phyloP scores from a whole-genome alignment of 1,140 invertebrate genomes.

The Drosophila bocqueti region DNA sequence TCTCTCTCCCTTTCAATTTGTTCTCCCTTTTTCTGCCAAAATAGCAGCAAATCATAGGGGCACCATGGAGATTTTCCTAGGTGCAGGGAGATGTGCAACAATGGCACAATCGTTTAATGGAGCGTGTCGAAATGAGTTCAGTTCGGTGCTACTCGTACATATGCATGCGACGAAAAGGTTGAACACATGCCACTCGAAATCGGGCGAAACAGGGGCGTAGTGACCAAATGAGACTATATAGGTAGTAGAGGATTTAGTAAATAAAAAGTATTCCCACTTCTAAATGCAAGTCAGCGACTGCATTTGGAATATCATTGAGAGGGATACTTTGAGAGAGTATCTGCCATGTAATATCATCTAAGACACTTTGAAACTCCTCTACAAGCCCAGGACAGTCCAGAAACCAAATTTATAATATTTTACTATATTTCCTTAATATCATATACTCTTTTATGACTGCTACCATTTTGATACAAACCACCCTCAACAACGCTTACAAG shows the following conservation, averaged over 20 bases:
- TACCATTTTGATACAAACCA: slow-evolving; percentile 15
- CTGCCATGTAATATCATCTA: background rate
- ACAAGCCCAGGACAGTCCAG: no score
- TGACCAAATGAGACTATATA: background rate
- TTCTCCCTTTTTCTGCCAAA: slow-evolving; percentile 46
- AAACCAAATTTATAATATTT: background rate
- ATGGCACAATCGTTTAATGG: slow-evolving; percentile 80
- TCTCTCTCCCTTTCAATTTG: slow-evolving; percentile 27
- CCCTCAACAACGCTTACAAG: slow-evolving; percentile 20
- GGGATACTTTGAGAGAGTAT: background rate
- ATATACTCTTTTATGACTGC: background rate
- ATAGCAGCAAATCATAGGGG: slow-evolving; percentile 56
- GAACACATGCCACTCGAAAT: slow-evolving; percentile 29
- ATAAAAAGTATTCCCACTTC: background rate
- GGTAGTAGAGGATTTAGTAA: background rate
- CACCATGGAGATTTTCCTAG: slow-evolving; percentile 24
- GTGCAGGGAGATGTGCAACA: slow-evolving; percentile 66
- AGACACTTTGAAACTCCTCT: no score
- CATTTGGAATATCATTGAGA: no score
- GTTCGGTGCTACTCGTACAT: slow-evolving; percentile 19
- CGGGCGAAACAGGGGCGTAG: slow-evolving; percentile 25
- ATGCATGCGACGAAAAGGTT: slow-evolving; percentile 53
- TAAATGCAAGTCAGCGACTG: background rate
- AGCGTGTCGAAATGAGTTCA: slow-evolving; percentile 70
- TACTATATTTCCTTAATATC: slow-evolving; percentile 11